A percentile compares a stretch with the other conserved stretches of the same genome.
phyloP scores from a whole-genome alignment of 1,140 invertebrate species.

The Drosophila persimilis region DNA sequence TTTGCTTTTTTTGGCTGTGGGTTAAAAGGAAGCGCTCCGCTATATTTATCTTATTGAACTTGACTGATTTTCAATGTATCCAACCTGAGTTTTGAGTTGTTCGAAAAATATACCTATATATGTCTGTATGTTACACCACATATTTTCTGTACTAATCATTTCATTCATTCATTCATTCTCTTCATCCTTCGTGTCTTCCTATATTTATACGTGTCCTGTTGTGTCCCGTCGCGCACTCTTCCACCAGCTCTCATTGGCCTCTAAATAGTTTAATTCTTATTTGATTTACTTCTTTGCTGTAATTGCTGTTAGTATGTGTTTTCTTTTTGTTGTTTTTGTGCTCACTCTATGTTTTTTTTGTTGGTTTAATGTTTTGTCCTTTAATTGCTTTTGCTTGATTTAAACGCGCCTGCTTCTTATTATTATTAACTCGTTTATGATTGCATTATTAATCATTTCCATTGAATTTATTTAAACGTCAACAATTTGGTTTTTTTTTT shows the following conservation, averaged over 20 bases:
- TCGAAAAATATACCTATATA: constrained; percentile 75
- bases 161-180: constrained; percentile 18
- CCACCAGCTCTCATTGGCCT: constrained; percentile 19
- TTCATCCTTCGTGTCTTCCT: constrained; percentile 21
- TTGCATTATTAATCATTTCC: constrained; percentile 71
- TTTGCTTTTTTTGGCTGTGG: constrained; percentile 62
- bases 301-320: constrained; percentile 58
- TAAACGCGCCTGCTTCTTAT: constrained; percentile 66
- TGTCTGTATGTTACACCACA: constrained; percentile 31
- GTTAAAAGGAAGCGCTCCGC: constrained; percentile 79
- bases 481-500: constrained; percentile 63
- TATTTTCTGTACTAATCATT: constrained; percentile 32
- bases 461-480: constrained; percentile 78
- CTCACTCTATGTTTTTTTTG: constrained; percentile 76
- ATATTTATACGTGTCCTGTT: constrained; percentile 41
- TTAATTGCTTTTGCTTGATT: constrained; percentile 54
- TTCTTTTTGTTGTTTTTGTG: constrained; percentile 49
- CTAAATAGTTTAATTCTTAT: constrained; percentile 51
- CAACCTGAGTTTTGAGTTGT: constrained; percentile 81
- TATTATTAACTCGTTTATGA: constrained; percentile 55
- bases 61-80: constrained; percentile 80
- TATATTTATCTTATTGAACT: constrained; percentile 76
- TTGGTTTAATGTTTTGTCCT: constrained; percentile 22
- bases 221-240: constrained; percentile 31
- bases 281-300: constrained; percentile 7